A percentile compares a stretch with the other conserved stretches of the same genome.
Conservation (phyloP, 2,797 vertebrate genomes). For the Bryconaethiops microstoma region DNA sequence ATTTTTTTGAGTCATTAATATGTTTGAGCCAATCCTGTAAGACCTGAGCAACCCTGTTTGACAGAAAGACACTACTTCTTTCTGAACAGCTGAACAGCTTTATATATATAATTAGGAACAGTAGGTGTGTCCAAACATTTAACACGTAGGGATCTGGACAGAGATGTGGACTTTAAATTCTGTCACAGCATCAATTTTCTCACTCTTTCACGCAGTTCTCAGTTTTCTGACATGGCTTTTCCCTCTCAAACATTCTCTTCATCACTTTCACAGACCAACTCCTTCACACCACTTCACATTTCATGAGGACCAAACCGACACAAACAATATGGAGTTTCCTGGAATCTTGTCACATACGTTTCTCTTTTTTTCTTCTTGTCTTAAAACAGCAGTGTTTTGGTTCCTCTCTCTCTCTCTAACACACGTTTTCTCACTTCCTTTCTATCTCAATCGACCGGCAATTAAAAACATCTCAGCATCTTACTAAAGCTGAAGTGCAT, state of each 20-base stretch:
- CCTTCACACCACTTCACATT: neutral
- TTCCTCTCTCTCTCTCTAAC: neutral
- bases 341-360: no score
- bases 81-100: neutral
- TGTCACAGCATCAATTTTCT: neutral
- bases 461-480: neutral
- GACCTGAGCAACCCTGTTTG: neutral
- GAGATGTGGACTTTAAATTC: neutral
- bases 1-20: no score
- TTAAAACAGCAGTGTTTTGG: neutral
- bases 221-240: constrained; percentile 29
- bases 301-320: neutral
- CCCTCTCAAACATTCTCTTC: constrained; percentile 26
- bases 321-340: neutral
- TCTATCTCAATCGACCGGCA: neutral
- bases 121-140: neutral
- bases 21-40: no score
- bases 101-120: neutral
- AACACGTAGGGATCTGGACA: neutral
- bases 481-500: neutral
- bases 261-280: neutral
- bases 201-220: neutral
- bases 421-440: neutral
- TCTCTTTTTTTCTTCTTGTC: neutral
- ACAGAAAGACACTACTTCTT: neutral